Evolutionary conservation across 2,888 invertebrate genomes (phyloP).

Genomic region (Eristalis intricaria): DNA sequence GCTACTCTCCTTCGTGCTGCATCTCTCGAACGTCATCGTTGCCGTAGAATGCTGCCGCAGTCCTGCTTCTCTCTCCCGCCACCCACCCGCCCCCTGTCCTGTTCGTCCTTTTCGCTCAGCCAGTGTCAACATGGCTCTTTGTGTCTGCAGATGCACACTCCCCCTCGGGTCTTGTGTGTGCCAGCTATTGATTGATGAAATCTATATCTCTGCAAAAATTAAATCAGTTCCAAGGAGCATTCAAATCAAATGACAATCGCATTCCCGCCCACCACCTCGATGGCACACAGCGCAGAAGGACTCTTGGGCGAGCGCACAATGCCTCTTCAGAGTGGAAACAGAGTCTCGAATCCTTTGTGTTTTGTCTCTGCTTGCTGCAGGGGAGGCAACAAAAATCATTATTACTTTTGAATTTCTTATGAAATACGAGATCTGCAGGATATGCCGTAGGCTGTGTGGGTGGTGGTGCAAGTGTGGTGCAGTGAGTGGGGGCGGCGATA

Average conservation of each 20-base stretch:
- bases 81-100: not conserved
- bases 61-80: not conserved
- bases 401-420: conserved; percentile 59
- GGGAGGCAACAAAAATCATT: conserved; percentile 18
- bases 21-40: conserved; percentile 48
- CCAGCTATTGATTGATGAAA: conserved; percentile 57
- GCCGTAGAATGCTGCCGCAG: not conserved
- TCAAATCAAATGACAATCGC: conserved; percentile 67
- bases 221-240: conserved; percentile 70
- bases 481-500: not conserved
- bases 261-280: conserved; percentile 18
- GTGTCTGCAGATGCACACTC: conserved; percentile 7
- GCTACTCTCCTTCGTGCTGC: conserved; percentile 10
- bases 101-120: not conserved
- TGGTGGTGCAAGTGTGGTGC: not conserved
- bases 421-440: conserved; percentile 35
- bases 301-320: conserved; percentile 50
- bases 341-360: conserved; percentile 54
- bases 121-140: conserved; percentile 49
- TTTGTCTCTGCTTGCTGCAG: not conserved
- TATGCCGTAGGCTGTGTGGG: not conserved
- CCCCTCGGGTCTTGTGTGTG: not conserved
- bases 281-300: conserved; percentile 24
- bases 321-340: conserved; percentile 54
- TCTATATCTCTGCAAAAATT: conserved; percentile 64